A percentile compares a stretch with the other conserved stretches of the same genome.
Conservation (phyloP, 2,113 vertebrate genomes). For the Scomber japonicus region DNA sequence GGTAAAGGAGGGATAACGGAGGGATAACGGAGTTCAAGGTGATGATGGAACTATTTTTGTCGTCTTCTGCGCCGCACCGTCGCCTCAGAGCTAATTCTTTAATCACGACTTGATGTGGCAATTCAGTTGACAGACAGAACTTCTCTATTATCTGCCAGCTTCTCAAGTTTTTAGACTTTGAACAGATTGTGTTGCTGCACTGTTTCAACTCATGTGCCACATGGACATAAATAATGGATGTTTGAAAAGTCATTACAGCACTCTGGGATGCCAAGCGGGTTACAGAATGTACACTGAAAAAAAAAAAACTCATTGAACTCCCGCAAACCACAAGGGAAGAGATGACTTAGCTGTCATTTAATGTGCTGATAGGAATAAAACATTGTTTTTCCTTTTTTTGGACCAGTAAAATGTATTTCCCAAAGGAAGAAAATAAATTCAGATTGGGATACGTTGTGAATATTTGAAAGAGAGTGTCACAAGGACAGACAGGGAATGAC, state of each 20-base stretch:
- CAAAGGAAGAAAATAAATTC: neutral
- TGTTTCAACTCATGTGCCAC: constrained; percentile 27
- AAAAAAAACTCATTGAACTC: neutral
- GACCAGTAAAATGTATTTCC: neutral
- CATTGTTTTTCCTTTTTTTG: neutral
- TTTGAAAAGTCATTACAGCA: constrained; percentile 43
- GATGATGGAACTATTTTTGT: neutral
- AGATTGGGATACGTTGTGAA: neutral
- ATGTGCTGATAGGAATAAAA: neutral
- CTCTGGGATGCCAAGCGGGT: constrained; percentile 30
- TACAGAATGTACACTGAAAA: constrained; percentile 19
- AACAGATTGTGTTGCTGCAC: constrained; percentile 45
- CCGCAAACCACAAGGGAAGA: neutral
- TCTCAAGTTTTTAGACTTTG: constrained; percentile 26
- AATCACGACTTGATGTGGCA: constrained; percentile 10
- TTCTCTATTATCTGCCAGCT: constrained; percentile 1
- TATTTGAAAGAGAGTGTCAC: neutral
- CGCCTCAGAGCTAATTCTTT: constrained; percentile 2
- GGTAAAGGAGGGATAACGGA: no score
- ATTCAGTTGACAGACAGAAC: constrained; percentile 9
- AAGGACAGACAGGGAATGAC: neutral
- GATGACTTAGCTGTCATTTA: neutral
- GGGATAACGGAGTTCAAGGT: neutral
- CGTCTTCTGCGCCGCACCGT: neutral
- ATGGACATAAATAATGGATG: constrained; percentile 57